phyloP scores from a whole-genome alignment of 2,888 invertebrate genomes.

The Agonopterix arenella region DNA sequence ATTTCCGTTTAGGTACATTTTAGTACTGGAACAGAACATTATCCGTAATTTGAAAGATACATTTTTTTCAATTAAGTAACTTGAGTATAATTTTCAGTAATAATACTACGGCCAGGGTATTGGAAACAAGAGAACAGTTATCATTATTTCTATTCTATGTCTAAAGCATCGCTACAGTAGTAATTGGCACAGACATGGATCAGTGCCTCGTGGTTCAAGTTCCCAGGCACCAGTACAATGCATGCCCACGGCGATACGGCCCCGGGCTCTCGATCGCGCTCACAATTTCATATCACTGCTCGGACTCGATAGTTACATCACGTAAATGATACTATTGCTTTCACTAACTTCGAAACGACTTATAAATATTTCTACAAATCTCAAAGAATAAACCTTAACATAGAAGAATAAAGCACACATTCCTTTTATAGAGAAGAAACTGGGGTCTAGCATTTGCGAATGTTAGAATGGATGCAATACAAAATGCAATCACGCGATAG shows the following conservation, averaged over 20 bases:
- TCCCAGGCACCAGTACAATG: slow-evolving; percentile 45
- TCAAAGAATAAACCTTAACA: slow-evolving; percentile 20
- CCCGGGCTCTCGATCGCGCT: slow-evolving; percentile 22
- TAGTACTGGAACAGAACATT: slow-evolving; percentile 29
- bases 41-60: background rate
- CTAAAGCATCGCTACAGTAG: slow-evolving; percentile 17
- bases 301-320: slow-evolving; percentile 63
- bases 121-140: slow-evolving; percentile 27
- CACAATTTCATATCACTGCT: slow-evolving; percentile 46
- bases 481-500: slow-evolving; percentile 50
- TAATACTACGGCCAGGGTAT: slow-evolving; percentile 15
- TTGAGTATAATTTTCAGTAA: background rate
- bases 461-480: slow-evolving; percentile 29
- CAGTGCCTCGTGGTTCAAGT: slow-evolving; percentile 23
- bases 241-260: slow-evolving; percentile 27
- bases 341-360: slow-evolving; percentile 26
- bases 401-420: slow-evolving; percentile 30
- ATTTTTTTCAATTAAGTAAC: background rate
- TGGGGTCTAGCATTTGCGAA: slow-evolving; percentile 27
- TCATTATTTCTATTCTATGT: slow-evolving; percentile 26
- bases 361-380: slow-evolving; percentile 25
- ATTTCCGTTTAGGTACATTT: slow-evolving; percentile 34
- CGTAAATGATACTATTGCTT: slow-evolving; percentile 54
- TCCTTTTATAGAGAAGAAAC: slow-evolving; percentile 7
- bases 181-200: slow-evolving; percentile 30